Evolutionary conservation across 1,140 invertebrate genomes (phyloP).

Genomic region (Aphelinus atriplicis): DNA sequence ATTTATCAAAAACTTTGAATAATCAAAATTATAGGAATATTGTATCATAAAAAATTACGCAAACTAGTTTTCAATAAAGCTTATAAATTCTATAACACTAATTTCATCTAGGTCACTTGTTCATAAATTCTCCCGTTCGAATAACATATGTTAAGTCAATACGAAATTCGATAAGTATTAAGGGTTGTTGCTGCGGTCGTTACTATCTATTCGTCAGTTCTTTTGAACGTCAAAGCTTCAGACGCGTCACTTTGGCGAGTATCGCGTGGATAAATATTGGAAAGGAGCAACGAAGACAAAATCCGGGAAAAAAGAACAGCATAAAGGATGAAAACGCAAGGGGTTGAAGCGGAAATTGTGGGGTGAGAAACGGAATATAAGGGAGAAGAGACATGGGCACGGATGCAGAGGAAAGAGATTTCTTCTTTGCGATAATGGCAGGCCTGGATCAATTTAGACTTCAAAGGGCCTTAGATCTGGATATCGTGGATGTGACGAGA

Average conservation of each 20-base stretch:
- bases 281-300: not conserved
- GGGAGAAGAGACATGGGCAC: slow-evolving; percentile 25
- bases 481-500: slow-evolving; percentile 39
- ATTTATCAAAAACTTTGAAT: too few species aligned
- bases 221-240: slow-evolving; percentile 4
- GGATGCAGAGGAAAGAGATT: slow-evolving; percentile 28
- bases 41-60: too few species aligned
- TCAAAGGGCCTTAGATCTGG: slow-evolving; percentile 51
- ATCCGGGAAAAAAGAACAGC: not conserved
- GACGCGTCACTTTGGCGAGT: slow-evolving; percentile 20
- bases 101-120: too few species aligned
- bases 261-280: slow-evolving; percentile 29
- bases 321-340: slow-evolving; percentile 12
- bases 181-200: not conserved
- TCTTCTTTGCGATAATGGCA: slow-evolving; percentile 33
- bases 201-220: not conserved
- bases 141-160: too few species aligned
- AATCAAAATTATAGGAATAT: too few species aligned
- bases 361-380: not conserved
- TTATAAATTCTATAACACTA: too few species aligned
- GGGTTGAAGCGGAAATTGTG: not conserved
- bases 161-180: slow-evolving; percentile 5
- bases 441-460: slow-evolving; percentile 55
- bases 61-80: too few species aligned
- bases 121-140: too few species aligned